Percentiles rank a stretch among this genome's conserved stretches.
Evolutionary conservation across 2,888 invertebrate genomes (phyloP).

Genomic region (Steinernema scapterisci): DNA sequence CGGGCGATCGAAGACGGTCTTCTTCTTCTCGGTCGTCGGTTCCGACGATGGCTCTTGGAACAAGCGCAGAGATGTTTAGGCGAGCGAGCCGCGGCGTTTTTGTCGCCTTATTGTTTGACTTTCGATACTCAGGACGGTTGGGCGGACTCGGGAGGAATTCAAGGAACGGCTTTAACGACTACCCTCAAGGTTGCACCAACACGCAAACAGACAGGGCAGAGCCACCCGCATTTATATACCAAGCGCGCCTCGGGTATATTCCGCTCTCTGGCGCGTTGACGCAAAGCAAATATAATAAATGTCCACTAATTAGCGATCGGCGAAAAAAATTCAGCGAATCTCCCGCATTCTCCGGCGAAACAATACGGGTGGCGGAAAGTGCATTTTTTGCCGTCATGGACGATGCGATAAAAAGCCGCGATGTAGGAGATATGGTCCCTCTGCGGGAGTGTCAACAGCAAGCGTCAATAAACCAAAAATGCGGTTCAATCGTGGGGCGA

Average conservation of each 20-base stretch:
- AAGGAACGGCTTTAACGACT: no score
- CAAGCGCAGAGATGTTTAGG: neutral
- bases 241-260: neutral
- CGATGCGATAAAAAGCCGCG: no score
- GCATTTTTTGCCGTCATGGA: neutral
- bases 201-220: no score
- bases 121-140: neutral
- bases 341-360: neutral
- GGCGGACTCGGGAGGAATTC: neutral
- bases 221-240: neutral
- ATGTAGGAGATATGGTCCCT: no score
- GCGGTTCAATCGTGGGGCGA: no score
- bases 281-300: neutral
- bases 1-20: no score
- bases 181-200: no score
- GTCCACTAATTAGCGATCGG: neutral
- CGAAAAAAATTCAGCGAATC: neutral
- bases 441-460: no score
- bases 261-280: neutral
- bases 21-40: no score
- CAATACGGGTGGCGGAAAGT: constrained; percentile 15
- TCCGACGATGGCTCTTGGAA: no score
- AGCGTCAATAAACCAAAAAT: no score
- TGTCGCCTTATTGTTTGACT: neutral
- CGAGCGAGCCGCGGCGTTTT: neutral